These are phyloP conservation scores for Noturus placidus DNA, from an alignment of 2,113 vertebrate genomes.

Conservation along the genomic window DNA sequence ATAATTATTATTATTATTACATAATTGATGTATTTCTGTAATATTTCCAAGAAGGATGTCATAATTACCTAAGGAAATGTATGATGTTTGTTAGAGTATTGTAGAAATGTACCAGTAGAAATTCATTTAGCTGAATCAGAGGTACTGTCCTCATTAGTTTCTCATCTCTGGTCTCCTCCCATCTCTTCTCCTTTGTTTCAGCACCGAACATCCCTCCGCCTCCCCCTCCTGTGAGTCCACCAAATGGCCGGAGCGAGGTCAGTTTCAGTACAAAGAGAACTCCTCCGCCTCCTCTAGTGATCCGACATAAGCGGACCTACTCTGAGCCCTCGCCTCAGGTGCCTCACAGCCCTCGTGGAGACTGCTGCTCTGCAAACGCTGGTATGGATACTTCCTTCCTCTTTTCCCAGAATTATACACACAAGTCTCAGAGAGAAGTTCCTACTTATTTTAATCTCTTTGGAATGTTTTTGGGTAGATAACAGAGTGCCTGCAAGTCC, in stretches of 20 bases:
- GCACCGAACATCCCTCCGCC: slow-evolving; percentile 60
- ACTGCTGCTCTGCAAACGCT: neutral
- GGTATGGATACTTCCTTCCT: neutral
- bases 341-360: slow-evolving; percentile 57
- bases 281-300: slow-evolving; percentile 58
- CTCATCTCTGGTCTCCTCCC: neutral
- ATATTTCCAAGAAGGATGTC: neutral
- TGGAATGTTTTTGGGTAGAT: slow-evolving; percentile 38
- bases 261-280: slow-evolving; percentile 56
- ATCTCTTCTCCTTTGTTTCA: slow-evolving; percentile 47
- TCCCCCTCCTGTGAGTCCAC: slow-evolving; percentile 53
- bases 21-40: neutral
- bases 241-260: slow-evolving; percentile 49
- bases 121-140: neutral
- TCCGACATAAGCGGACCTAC: slow-evolving; percentile 67
- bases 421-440: neutral
- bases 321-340: slow-evolving; percentile 64
- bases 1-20: no score
- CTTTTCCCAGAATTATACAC: neutral
- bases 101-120: neutral
- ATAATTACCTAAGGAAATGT: neutral
- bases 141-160: neutral
- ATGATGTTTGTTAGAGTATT: neutral
- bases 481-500: slow-evolving; percentile 46
- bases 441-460: neutral